Base-by-base conservation (phyloP, 2,797 vertebrate species). In the Amblyraja radiata region DNA sequence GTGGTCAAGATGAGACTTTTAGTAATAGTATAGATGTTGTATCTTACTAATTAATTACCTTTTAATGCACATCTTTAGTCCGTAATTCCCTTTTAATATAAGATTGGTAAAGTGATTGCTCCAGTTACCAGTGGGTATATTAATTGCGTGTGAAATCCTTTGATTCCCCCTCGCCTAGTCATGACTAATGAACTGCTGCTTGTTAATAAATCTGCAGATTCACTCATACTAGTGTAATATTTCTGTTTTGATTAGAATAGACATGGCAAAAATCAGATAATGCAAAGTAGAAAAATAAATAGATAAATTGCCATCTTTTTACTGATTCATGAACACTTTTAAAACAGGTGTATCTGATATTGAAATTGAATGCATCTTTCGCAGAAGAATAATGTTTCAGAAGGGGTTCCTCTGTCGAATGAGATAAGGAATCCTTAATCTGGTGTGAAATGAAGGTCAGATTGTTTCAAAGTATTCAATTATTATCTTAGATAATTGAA, bases 401-500 rank as follows among this genome's bases (percentile, higher is more conserved):
- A 36, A 68, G 84, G 61, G 14, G 16, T 68, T 68, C 84, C 61
- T 68, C 71, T 73, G 71, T 73, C 2, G 9, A 32, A 63, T 11
- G 1, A n/a, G 6, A 61, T 11, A 63, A 61, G 39, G 54, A 21
- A 28, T 61, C 25, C 81, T 84, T n/a, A 84, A 84, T 84, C n/a
- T 88, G 61, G 84, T 18, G 78, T 79, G 84, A 88, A 88, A 68
- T 68, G 61, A 68, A 68, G 84, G 63, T 68, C n/a, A 36, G 16
- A 16, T 88, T 3, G n/a, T 8, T 36, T 18, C 84, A 88, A 18
- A 36, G 18, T 88, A 32, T n/a, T 88, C 84, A 88, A 88, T 32
- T 65, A 88, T 88, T 88, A 68, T 65, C 54, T 36, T 65, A 32
- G 61, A 88, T 68, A 88, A 65, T 68, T 65, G 61, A 88, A 65